These are phyloP conservation scores for Aethina tumida DNA, from an alignment of 1,140 invertebrate species.

Conservation along the genomic window DNA sequence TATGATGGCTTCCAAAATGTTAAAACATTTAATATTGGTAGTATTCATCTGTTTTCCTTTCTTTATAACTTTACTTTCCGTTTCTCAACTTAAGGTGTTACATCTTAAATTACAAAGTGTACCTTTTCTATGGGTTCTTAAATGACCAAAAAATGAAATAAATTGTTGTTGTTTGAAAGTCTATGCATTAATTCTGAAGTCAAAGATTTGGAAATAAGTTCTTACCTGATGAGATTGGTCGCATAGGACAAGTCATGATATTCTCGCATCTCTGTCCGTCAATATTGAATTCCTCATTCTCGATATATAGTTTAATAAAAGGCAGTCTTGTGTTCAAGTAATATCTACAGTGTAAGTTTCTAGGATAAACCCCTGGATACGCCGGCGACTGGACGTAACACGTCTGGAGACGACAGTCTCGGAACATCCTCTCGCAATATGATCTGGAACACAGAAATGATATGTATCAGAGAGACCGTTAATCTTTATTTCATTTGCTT, in stretches of 20 bases:
- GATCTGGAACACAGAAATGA: constrained; percentile 47
- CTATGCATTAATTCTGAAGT: constrained; percentile 4
- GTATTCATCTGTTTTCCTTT: no score
- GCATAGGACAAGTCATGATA: constrained; percentile 88
- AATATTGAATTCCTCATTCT: constrained; percentile 88
- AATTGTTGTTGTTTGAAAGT: constrained; percentile 1
- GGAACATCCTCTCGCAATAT: constrained; percentile 78
- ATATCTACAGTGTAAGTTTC: constrained; percentile 82
- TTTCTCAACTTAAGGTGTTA: no score
- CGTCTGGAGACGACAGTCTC: constrained; percentile 76
- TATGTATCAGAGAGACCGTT: no score
- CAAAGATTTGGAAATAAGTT: constrained; percentile 1
- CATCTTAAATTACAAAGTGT: no score
- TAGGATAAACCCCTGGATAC: constrained; percentile 83
- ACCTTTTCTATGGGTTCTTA: no score
- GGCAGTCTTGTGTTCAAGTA: constrained; percentile 76
- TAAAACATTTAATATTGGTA: no score
- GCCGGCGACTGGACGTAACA: constrained; percentile 89
- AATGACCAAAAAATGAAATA: no score
- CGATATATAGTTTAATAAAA: constrained; percentile 85
- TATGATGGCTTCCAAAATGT: no score
- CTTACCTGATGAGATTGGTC: constrained; percentile 69
- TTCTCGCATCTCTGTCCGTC: constrained; percentile 89
- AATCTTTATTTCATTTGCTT: no score
- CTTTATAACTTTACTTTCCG: no score